Conservation (phyloP, 53 echinoderm and acorn worm species). For the Holothuria leucospilota region DNA sequence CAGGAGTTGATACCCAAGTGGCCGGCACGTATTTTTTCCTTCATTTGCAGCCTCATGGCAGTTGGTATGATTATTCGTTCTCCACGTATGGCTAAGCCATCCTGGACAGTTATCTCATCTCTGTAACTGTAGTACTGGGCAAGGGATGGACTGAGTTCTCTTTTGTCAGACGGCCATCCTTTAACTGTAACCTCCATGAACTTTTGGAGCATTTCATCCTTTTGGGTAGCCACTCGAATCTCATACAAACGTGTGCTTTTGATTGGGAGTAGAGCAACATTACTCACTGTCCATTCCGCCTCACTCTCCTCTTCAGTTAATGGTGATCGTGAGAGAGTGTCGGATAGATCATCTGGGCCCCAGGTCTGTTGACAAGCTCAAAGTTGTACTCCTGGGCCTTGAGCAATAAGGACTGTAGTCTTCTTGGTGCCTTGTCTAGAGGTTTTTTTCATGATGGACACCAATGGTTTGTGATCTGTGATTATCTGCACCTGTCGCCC, state of each 20-base stretch:
- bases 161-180: slow-evolving; percentile 57
- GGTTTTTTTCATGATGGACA: not conserved
- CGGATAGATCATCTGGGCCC: slow-evolving; percentile 24
- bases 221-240: slow-evolving; percentile 8
- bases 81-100: slow-evolving; percentile 45
- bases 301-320: not conserved
- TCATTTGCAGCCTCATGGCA: slow-evolving; percentile 41
- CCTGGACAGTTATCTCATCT: slow-evolving; percentile 35
- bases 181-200: slow-evolving; percentile 36
- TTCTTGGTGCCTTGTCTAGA: slow-evolving; percentile 35
- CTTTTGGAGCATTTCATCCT: slow-evolving; percentile 48
- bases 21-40: slow-evolving; percentile 57
- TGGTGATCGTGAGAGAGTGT: no score
- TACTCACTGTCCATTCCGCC: not conserved
- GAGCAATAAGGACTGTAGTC: slow-evolving; percentile 40
- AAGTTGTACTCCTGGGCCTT: slow-evolving; percentile 4
- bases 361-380: slow-evolving; percentile 37
- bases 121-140: slow-evolving; percentile 27
- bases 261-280: not conserved
- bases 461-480: slow-evolving; percentile 65
- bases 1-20: slow-evolving; percentile 64
- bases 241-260: slow-evolving; percentile 31
- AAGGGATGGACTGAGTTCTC: slow-evolving; percentile 32
- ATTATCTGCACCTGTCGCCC: slow-evolving; percentile 43
- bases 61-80: slow-evolving; percentile 55